phyloP scores from a whole-genome alignment of 2,113 vertebrate genomes.

The Sinocyclocheilus maitianheensis region DNA sequence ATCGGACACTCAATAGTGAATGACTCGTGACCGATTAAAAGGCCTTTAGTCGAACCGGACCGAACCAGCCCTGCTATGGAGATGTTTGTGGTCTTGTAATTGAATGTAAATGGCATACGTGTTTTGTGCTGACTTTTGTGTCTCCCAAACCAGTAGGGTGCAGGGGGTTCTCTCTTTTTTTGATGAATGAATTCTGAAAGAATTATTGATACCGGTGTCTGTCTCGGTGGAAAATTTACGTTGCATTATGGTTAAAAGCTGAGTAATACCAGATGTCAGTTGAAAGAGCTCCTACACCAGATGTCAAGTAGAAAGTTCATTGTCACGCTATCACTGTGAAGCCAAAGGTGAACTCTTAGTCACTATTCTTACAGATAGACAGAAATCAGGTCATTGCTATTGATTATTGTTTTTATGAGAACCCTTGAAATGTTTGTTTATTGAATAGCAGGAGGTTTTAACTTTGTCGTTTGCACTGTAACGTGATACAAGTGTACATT shows the following conservation, averaged over 20 bases:
- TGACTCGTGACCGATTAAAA: slow-evolving; percentile 21
- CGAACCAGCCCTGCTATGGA: slow-evolving; percentile 10
- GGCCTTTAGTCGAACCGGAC: slow-evolving; percentile 35
- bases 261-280: background rate
- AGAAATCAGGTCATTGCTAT: slow-evolving; percentile 40
- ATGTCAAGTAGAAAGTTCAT: slow-evolving; percentile 31
- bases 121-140: slow-evolving; percentile 54
- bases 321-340: slow-evolving; percentile 68
- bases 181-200: slow-evolving; percentile 36
- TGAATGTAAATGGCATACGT: slow-evolving; percentile 57
- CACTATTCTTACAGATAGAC: slow-evolving; percentile 27
- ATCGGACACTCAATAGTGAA: background rate
- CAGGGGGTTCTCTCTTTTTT: slow-evolving; percentile 31
- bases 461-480: slow-evolving; percentile 11
- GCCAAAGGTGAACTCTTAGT: slow-evolving; percentile 57
- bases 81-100: slow-evolving; percentile 10
- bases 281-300: background rate
- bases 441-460: background rate
- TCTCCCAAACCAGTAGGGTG: slow-evolving; percentile 41
- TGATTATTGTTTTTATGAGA: background rate
- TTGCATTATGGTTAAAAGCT: background rate
- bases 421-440: background rate
- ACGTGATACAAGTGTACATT: background rate
- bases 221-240: background rate
- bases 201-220: background rate